Evolutionary conservation across 2,113 vertebrate species (phyloP).

Genomic region (Holacanthus passer): DNA sequence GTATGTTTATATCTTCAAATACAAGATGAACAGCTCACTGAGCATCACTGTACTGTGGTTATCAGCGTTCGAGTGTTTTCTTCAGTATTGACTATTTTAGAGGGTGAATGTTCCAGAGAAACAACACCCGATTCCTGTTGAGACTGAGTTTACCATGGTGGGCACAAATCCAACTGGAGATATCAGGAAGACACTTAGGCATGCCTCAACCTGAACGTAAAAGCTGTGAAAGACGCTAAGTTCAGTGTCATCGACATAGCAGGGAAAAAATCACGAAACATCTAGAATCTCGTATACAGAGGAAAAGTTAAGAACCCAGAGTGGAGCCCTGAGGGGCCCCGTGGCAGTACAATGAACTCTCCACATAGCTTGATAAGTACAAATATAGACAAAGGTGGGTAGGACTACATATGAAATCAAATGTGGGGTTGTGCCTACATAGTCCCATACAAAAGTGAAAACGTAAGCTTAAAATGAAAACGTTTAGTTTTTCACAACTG

Average conservation of each 20-base stretch:
- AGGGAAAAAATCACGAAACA: too few species aligned
- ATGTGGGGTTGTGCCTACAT: background rate
- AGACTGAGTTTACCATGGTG: background rate
- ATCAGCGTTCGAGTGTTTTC: background rate
- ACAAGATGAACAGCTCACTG: background rate
- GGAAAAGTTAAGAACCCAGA: background rate
- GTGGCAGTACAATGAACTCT: background rate
- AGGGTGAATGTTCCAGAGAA: background rate
- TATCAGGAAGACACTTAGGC: background rate
- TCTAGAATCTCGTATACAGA: background rate
- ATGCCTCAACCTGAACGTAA: background rate
- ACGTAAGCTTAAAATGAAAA: background rate
- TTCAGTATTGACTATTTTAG: background rate
- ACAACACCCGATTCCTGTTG: background rate
- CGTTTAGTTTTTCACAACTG: too few species aligned
- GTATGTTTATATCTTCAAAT: constrained; percentile 15
- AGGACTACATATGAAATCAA: background rate
- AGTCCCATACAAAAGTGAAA: background rate
- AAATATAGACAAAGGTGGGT: background rate
- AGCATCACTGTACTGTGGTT: background rate
- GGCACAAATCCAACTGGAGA: background rate
- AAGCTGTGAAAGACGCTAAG: background rate
- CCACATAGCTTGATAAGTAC: background rate
- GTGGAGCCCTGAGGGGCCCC: background rate
- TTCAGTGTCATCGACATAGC: background rate